Conservation (phyloP, 2,888 invertebrate species). For the Busseola fusca region DNA sequence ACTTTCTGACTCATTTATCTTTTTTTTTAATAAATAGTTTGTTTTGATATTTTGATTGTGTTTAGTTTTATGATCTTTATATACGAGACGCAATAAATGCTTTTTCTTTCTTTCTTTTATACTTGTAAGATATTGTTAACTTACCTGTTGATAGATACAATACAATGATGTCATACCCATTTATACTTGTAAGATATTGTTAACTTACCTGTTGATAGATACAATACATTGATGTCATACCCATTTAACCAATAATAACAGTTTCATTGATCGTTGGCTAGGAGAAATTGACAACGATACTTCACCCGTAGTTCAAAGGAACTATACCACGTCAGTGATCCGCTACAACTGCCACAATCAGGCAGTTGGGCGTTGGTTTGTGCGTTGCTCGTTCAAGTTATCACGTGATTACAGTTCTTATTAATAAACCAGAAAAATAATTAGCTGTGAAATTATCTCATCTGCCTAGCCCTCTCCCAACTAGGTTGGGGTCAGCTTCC, state of each 20-base stretch:
- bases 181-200: neutral
- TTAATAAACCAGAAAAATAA: neutral
- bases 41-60: no score
- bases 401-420: constrained; percentile 15
- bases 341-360: neutral
- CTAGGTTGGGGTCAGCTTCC: no score
- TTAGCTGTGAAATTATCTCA: neutral
- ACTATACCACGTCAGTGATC: neutral
- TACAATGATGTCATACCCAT: neutral
- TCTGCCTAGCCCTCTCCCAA: no score
- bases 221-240: neutral
- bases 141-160: neutral
- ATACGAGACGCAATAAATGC: no score
- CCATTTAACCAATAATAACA: neutral
- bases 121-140: neutral
- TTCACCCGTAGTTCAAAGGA: constrained; percentile 10
- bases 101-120: no score
- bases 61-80: no score
- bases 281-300: neutral
- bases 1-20: no score
- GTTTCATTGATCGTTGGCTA: constrained; percentile 5
- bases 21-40: no score
- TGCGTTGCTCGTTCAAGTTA: constrained; percentile 5
- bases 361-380: neutral
- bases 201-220: neutral